Evolutionary conservation across 1,140 invertebrate genomes (phyloP).

Genomic region (Leptinotarsa texana): DNA sequence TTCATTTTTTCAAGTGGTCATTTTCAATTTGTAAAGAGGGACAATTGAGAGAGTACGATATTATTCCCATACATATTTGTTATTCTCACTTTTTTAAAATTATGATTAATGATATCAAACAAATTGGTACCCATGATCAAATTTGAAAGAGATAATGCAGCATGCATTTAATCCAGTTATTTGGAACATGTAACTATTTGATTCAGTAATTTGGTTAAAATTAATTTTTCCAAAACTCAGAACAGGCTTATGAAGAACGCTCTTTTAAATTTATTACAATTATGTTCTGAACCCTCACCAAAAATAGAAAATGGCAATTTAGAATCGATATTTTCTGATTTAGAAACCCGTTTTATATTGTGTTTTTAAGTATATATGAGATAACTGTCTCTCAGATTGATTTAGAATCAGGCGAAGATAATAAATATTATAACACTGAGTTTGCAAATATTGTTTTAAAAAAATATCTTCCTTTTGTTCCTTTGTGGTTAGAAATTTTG

Average conservation of each 20-base stretch:
- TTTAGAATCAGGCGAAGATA: not conserved
- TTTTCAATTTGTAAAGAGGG: too few relatives aligned
- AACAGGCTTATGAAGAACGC: not conserved
- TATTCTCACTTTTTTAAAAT: too few relatives aligned
- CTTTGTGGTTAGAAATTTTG: conserved; percentile 20
- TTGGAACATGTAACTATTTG: conserved; percentile 3
- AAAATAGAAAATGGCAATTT: not conserved
- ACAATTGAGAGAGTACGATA: too few relatives aligned
- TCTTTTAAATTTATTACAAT: conserved; percentile 7
- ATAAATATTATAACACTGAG: conserved; percentile 2
- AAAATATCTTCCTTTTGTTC: conserved; percentile 22
- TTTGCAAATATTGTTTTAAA: not conserved
- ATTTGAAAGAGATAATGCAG: conserved; percentile 23
- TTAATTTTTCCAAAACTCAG: not conserved
- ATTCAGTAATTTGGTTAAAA: conserved; percentile 8
- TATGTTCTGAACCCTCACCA: not conserved
- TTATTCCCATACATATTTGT: too few relatives aligned
- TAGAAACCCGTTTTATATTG: conserved; percentile 6
- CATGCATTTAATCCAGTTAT: not conserved
- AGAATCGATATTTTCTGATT: not conserved
- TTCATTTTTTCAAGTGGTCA: too few relatives aligned
- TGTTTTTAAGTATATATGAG: conserved; percentile 12
- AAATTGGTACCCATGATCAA: not conserved
- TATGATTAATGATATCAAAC: not conserved
- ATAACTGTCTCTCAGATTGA: not conserved